Evolutionary conservation across 1,140 invertebrate genomes (phyloP).

Genomic region (Hestina assimilis): DNA sequence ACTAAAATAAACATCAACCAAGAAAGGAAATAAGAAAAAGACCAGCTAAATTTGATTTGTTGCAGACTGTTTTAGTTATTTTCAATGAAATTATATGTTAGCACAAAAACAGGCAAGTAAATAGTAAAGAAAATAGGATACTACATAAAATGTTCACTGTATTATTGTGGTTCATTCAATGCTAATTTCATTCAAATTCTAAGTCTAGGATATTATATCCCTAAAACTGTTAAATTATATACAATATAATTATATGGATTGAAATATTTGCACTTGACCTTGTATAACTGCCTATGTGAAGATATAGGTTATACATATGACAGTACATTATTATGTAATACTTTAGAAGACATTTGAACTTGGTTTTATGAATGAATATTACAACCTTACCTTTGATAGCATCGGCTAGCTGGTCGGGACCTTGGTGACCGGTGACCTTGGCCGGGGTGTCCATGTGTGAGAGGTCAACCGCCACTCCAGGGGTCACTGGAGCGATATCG

Average conservation of each 20-base stretch:
- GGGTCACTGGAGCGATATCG: conserved; percentile 95
- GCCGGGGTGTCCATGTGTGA: conserved; percentile 96
- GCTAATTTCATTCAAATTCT: too few species aligned
- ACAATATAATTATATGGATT: neutral
- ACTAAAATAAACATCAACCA: too few species aligned
- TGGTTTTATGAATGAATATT: neutral
- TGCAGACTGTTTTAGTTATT: too few species aligned
- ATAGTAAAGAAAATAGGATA: too few species aligned
- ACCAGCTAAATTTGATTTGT: too few species aligned
- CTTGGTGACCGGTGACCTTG: conserved; percentile 89
- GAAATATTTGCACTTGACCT: conserved; percentile 23
- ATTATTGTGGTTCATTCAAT: too few species aligned
- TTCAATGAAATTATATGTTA: too few species aligned
- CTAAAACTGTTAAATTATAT: neutral
- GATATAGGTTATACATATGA: conserved; percentile 37
- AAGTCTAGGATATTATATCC: too few species aligned
- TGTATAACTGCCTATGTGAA: conserved; percentile 11
- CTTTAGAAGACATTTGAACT: conserved; percentile 2
- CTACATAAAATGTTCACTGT: too few species aligned
- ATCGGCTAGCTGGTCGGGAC: conserved; percentile 83
- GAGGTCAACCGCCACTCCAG: conserved; percentile 98
- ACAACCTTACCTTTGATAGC: conserved; percentile 79
- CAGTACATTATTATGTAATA: conserved; percentile 35
- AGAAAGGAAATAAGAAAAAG: too few species aligned
- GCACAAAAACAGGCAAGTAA: too few species aligned